phyloP scores from a whole-genome alignment of 2,113 vertebrate genomes.

The Anolis carolinensis region DNA sequence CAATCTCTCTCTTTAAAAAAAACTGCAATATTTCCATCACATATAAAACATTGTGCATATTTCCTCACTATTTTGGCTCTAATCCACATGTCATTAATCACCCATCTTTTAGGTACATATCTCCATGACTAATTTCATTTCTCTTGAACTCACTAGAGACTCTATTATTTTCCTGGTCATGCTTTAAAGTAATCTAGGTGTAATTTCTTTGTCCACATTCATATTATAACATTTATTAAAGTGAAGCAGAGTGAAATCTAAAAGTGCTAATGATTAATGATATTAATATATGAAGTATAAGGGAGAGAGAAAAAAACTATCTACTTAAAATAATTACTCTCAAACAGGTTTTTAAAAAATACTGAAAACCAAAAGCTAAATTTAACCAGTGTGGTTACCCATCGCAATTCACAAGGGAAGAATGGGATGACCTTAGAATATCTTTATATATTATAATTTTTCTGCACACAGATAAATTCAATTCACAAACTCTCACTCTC shows the following conservation, averaged over 20 bases:
- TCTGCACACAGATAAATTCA: neutral
- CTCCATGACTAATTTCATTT: conserved; percentile 25
- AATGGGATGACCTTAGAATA: neutral
- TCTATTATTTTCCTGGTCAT: conserved; percentile 20
- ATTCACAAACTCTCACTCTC: too few relatives aligned
- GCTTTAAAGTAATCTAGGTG: conserved; percentile 22
- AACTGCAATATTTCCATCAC: neutral
- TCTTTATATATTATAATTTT: neutral
- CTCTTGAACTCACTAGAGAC: conserved; percentile 16
- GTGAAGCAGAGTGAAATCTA: conserved; percentile 35
- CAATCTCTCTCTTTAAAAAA: neutral
- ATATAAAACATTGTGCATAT: conserved; percentile 11
- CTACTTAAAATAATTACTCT: conserved; percentile 16
- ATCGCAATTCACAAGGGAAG: neutral
- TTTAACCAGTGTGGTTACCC: conserved; percentile 3
- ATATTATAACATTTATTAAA: conserved; percentile 37
- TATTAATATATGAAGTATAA: conserved; percentile 24
- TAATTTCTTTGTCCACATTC: conserved; percentile 17
- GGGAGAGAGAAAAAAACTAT: neutral
- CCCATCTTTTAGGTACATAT: conserved; percentile 3
- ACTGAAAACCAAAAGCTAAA: neutral
- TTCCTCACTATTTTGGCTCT: conserved; percentile 14
- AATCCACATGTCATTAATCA: neutral
- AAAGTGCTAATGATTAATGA: conserved; percentile 25
- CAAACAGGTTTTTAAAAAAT: conserved; percentile 24